These are phyloP conservation scores for Lasius fuliginosus DNA, from an alignment of 2,888 invertebrate genomes.

Conservation along the genomic window DNA sequence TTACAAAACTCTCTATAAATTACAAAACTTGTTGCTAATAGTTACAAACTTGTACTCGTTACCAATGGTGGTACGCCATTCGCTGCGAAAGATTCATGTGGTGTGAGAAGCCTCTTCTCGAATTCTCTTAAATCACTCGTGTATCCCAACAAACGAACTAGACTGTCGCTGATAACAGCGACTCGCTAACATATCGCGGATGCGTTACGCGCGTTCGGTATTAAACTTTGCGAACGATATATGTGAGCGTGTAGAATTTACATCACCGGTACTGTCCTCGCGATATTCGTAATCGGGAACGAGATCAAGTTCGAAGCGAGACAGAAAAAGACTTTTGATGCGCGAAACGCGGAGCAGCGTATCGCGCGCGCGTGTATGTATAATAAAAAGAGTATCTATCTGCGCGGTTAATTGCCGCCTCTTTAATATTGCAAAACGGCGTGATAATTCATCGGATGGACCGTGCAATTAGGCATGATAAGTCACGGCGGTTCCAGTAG, in stretches of 20 bases:
- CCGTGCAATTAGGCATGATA: conserved; percentile 77
- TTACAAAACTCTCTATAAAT: conserved; percentile 3
- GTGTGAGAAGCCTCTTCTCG: conserved; percentile 2
- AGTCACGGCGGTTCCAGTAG: conserved; percentile 71
- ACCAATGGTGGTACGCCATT: not conserved
- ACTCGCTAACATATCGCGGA: not conserved
- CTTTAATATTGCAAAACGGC: conserved; percentile 70
- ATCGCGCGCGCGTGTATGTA: not conserved
- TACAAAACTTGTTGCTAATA: conserved; percentile 20
- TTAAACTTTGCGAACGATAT: not conserved
- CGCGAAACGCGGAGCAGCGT: not conserved
- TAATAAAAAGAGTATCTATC: conserved; percentile 3
- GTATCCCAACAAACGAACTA: conserved; percentile 6
- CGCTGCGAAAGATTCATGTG: not conserved
- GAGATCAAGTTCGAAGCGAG: conserved; percentile 25
- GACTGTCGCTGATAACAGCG: not conserved
- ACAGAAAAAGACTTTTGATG: not conserved
- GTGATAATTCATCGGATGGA: conserved; percentile 73
- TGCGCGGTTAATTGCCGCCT: conserved; percentile 66
- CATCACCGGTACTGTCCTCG: not conserved
- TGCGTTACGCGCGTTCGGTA: not conserved
- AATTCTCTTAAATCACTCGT: conserved; percentile 21
- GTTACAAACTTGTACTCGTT: conserved; percentile 35
- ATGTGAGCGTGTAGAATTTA: conserved; percentile 14
- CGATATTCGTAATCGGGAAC: not conserved